Base-by-base conservation (phyloP, 2,888 invertebrate species). In the Sinhomidia bicolor region DNA sequence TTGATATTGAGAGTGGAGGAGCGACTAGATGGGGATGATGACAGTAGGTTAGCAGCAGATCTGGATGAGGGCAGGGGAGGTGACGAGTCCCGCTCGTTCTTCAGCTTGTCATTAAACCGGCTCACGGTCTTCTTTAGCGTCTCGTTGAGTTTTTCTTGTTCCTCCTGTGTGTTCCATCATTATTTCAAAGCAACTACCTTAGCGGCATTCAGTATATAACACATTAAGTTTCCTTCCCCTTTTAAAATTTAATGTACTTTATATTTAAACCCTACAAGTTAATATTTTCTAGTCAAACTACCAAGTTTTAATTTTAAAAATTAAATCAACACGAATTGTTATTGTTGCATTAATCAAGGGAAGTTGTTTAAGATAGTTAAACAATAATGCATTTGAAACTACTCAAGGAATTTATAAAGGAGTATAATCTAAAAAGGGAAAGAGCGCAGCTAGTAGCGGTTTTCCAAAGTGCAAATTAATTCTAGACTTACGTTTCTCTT, bases 401-500 rank as follows among this genome's bases (percentile, higher is more conserved):
- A n/a, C n/a, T n/a, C n/a, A n/a, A n/a, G n/a, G n/a, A n/a, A n/a
- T n/a, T n/a, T n/a, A n/a, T n/a, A n/a, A n/a, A n/a, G n/a, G n/a
- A n/a, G n/a, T n/a, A n/a, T n/a, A n/a, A n/a, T n/a, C n/a, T n/a
- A n/a, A n/a, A n/a, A n/a, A n/a, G n/a, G n/a, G n/a, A n/a, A n/a
- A n/a, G n/a, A n/a, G n/a, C n/a, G n/a, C n/a, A n/a, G n/a, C n/a
- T n/a, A n/a, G n/a, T n/a, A n/a, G n/a, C n/a, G n/a, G n/a, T n/a
- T n/a, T n/a, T n/a, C n/a, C n/a, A n/a, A n/a, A n/a, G n/a, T n/a
- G n/a, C n/a, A n/a, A n/a, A n/a, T n/a, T n/a, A n/a, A n/a, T n/a
- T n/a, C n/a, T n/a, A n/a, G 60, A 85, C 93, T 94, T 94, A 97
- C 97, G 96, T 96, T 96, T 93, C 97, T 95, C 93, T 97, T 97